These are phyloP conservation scores for Mesitornis unicolor DNA, from an alignment of 2,113 vertebrate genomes.

Conservation along the genomic window DNA sequence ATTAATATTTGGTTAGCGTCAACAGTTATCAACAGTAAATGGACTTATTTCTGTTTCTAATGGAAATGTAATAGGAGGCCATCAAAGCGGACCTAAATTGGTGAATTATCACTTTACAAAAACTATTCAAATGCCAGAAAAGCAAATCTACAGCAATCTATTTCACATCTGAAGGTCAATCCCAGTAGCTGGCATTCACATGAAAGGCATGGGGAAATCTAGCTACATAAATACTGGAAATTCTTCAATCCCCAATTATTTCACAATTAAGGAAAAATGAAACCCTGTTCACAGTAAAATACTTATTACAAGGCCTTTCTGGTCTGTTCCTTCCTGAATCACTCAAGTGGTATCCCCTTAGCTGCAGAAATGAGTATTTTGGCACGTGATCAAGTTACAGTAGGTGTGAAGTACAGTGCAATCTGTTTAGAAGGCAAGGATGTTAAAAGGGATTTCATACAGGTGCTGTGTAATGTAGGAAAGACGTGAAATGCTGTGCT, in stretches of 20 bases:
- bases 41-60: background rate
- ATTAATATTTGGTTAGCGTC: background rate
- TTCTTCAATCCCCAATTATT: background rate
- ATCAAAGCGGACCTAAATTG: background rate
- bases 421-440: slow-evolving; percentile 61
- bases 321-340: slow-evolving; percentile 41
- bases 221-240: slow-evolving; percentile 38
- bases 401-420: slow-evolving; percentile 39
- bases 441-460: slow-evolving; percentile 30
- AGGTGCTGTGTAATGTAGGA: background rate
- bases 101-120: background rate
- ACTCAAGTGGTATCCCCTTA: slow-evolving; percentile 30
- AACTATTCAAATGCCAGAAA: slow-evolving; percentile 43
- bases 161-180: slow-evolving; percentile 24
- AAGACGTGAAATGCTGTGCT: slow-evolving; percentile 36
- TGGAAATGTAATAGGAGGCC: background rate
- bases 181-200: background rate
- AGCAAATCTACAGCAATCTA: background rate
- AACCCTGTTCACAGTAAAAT: slow-evolving; percentile 30
- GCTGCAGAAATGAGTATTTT: slow-evolving; percentile 65
- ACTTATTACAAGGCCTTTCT: slow-evolving; percentile 49
- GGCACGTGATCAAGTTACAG: slow-evolving; percentile 59
- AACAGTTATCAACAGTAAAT: background rate
- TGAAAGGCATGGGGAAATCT: background rate
- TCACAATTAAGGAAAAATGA: slow-evolving; percentile 15